Evolutionary conservation across 2,888 invertebrate genomes (phyloP).

Genomic region (Hipparchia semele): DNA sequence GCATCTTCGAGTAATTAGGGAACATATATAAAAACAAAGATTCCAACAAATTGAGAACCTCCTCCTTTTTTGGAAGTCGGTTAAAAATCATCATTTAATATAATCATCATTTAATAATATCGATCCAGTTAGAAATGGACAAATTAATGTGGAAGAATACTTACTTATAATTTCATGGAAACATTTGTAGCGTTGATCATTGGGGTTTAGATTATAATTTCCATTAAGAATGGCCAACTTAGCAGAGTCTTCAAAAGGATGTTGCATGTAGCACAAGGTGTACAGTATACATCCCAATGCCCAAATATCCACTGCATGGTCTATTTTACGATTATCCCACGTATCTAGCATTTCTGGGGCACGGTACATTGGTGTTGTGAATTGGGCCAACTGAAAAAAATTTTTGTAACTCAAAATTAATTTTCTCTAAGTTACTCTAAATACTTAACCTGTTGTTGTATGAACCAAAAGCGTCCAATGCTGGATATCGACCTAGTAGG

Average conservation of each 20-base stretch:
- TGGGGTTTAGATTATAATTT: slow-evolving; percentile 93
- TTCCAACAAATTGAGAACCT: too few relatives aligned
- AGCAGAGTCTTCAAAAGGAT: slow-evolving; percentile 98
- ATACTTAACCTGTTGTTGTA: too few relatives aligned
- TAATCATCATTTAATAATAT: not conserved
- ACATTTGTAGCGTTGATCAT: slow-evolving; percentile 91
- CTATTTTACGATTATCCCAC: slow-evolving; percentile 97
- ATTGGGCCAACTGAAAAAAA: slow-evolving; percentile 85
- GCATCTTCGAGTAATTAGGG: too few relatives aligned
- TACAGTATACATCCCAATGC: slow-evolving; percentile 98
- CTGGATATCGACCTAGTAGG: too few relatives aligned
- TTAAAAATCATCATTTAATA: too few relatives aligned
- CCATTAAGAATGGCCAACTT: slow-evolving; percentile 98
- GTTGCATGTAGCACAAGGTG: slow-evolving; percentile 94
- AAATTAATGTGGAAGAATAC: slow-evolving; percentile 50
- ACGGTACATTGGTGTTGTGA: slow-evolving; percentile 97
- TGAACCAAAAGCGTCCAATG: too few relatives aligned
- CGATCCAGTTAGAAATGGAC: not conserved
- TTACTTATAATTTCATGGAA: slow-evolving; percentile 95
- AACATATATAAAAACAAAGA: too few relatives aligned
- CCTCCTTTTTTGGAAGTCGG: too few relatives aligned
- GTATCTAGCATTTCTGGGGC: slow-evolving; percentile 99
- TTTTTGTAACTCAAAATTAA: not conserved
- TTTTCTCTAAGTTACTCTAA: not conserved
- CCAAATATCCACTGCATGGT: slow-evolving; percentile 96